Evolutionary conservation across 2,888 invertebrate genomes (phyloP).

Genomic region (Rotaria sp.): DNA sequence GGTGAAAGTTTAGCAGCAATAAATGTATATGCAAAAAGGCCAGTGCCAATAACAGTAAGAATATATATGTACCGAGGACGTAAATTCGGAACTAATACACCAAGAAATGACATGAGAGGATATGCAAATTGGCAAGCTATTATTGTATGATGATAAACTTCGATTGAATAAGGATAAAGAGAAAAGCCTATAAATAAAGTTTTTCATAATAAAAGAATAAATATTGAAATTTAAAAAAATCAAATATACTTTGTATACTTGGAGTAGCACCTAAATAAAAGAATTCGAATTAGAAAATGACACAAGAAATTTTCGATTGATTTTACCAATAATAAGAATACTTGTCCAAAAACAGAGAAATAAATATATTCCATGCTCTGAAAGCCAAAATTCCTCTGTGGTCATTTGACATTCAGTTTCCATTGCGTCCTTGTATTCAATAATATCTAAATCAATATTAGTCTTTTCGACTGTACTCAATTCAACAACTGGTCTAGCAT

Average conservation of each 20-base stretch:
- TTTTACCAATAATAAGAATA: slow-evolving; percentile 15
- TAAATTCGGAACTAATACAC: background rate
- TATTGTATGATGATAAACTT: background rate
- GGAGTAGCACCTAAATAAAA: background rate
- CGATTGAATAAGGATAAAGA: slow-evolving; percentile 11
- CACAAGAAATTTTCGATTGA: background rate
- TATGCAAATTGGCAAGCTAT: slow-evolving; percentile 25
- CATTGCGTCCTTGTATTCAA: background rate
- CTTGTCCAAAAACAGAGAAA: slow-evolving; percentile 7
- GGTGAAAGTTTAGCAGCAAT: background rate
- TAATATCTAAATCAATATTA: background rate
- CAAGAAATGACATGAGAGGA: slow-evolving; percentile 7
- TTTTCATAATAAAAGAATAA: background rate
- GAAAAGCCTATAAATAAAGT: background rate
- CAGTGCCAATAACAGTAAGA: background rate
- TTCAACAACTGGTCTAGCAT: background rate
- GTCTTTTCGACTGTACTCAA: background rate
- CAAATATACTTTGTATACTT: background rate
- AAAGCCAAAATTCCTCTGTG: background rate
- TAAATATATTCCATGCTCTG: background rate
- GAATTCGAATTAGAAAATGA: background rate
- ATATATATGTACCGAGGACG: background rate
- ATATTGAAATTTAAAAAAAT: background rate
- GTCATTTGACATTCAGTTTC: background rate
- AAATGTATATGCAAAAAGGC: background rate